Evolutionary conservation across 2,113 vertebrate genomes (phyloP), one percentile per base, ranked within the genome.

Genomic region (Urocynchramus pylzowi): DNA sequence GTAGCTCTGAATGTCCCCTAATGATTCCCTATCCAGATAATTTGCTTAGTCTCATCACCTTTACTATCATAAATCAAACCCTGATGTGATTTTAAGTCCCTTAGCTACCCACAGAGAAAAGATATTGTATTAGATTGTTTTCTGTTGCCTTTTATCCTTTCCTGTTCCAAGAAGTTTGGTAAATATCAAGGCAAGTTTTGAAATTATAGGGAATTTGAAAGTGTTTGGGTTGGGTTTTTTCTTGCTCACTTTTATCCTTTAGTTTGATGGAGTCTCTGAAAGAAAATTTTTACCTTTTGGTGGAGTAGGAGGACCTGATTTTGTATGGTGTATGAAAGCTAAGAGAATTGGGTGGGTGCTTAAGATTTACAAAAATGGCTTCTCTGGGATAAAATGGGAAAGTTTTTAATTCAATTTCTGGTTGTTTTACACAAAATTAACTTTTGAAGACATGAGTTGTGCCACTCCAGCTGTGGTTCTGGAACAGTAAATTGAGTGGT

Each of bases 71-170:
- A 94, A 92, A 97, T 96, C 93, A 95, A 95, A 90, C 20, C 5
- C 18, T 95, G 88, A 97, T 96, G 73, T 68, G 80, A 96, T 96
- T 96, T 93, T 65, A 92, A 89, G 60, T 84, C 83, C 79, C 92
- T 86, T 35, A 92, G 82, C 86, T 95, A 77, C 92, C 86, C 73
- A 94, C 95, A 90, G 54, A 94, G 76, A 84, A 93, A 92, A 77
- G 11, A 77, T 56, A 86, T 68, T 80, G 14, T 31, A 82, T 94
- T 94, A 81, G 68, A 78, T 71, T 83, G 35, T 64, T 97, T 94
- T 88, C 67, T 86, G 41, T 42, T 94, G 73, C 21, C 14, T 88
- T 90, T 96, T 77, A 82, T 81, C 61, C 56, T 23, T 82, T 86
- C 47, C n/a, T 68, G 7, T 91, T 91, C 22, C 60, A 64, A 92